phyloP scores from a whole-genome alignment of 2,113 vertebrate species.

The Galemys pyrenaicus region DNA sequence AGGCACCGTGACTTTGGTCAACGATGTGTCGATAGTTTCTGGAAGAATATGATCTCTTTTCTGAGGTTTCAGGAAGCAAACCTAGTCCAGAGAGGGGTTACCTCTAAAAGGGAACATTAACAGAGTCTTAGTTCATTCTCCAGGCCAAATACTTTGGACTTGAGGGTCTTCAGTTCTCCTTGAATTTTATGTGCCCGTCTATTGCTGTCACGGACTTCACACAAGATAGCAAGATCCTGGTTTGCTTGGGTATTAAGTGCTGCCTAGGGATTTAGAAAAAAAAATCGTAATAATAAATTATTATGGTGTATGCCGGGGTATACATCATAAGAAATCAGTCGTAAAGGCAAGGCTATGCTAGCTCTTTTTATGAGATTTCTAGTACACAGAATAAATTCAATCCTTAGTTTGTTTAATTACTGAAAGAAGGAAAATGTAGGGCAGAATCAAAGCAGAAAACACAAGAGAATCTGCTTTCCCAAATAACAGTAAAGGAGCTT shows the following conservation, averaged over 20 bases:
- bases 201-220: constrained; percentile 92
- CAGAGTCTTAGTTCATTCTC: constrained; percentile 92
- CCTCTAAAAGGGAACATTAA: constrained; percentile 76
- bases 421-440: not conserved
- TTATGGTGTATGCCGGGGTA: not conserved
- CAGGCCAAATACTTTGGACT: constrained; percentile 93
- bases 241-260: constrained; percentile 89
- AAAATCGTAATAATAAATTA: not conserved
- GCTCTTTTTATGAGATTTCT: not conserved
- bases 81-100: not conserved
- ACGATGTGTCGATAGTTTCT: not conserved
- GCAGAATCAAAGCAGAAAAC: not conserved
- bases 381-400: not conserved
- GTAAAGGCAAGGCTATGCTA: not conserved
- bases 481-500: not conserved
- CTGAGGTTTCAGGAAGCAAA: not conserved
- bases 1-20: not conserved
- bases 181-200: constrained; percentile 91
- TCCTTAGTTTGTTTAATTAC: not conserved
- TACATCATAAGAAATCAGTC: not conserved
- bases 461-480: not conserved
- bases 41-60: not conserved
- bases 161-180: constrained; percentile 91
- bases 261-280: constrained; percentile 83
- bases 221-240: constrained; percentile 94